Conservation (phyloP, 2,113 vertebrate species). For the Alexandromys fortis region DNA sequence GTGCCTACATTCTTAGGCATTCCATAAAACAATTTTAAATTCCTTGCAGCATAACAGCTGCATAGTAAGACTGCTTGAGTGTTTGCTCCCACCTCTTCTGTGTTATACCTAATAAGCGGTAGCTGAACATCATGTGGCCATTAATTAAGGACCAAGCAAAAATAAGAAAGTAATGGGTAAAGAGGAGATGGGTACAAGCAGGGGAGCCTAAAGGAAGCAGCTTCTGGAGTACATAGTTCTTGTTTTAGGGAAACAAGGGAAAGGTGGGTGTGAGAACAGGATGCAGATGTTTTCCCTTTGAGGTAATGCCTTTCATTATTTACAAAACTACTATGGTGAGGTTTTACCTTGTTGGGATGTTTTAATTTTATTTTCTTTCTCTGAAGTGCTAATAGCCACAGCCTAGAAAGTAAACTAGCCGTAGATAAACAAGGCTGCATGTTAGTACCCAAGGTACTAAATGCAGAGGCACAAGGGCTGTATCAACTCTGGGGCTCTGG, state of each 20-base stretch:
- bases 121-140: background rate
- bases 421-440: no score
- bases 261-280: background rate
- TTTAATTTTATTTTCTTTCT: background rate
- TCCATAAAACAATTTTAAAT: conserved; percentile 61
- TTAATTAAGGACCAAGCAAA: conserved; percentile 33
- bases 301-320: background rate
- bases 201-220: background rate
- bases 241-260: background rate
- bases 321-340: background rate
- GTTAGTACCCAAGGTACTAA: background rate
- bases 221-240: background rate
- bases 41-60: background rate
- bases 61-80: background rate
- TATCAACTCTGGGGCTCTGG: background rate
- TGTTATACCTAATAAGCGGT: conserved; percentile 23
- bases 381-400: background rate
- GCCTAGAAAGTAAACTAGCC: background rate
- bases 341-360: background rate
- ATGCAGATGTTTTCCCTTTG: background rate
- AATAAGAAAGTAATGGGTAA: background rate
- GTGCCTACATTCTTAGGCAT: background rate
- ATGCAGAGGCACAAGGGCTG: background rate
- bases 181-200: background rate
- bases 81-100: background rate